Conservation (phyloP, 2,113 vertebrate genomes). For the Acinonyx jubatus region DNA sequence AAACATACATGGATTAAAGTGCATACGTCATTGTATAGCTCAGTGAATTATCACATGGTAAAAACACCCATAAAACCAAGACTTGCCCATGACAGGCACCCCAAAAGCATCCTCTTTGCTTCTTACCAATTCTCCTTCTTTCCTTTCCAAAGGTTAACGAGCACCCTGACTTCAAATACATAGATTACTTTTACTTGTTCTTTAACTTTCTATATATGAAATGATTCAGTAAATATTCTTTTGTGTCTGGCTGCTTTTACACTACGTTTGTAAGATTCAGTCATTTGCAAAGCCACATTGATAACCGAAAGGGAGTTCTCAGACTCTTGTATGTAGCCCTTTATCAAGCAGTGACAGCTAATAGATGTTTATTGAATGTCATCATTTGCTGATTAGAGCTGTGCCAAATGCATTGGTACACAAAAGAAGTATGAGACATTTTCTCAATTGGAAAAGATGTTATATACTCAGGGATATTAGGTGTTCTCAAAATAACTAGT, state of each 20-base stretch:
- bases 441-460: constrained; percentile 28
- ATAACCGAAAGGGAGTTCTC: not conserved
- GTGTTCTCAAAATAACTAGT: not conserved
- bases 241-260: not conserved
- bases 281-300: not conserved
- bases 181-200: not conserved
- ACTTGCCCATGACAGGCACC: not conserved
- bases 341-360: constrained; percentile 5
- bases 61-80: not conserved
- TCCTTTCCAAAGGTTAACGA: not conserved
- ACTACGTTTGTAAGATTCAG: constrained; percentile 35
- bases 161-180: not conserved
- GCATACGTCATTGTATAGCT: not conserved
- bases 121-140: not conserved
- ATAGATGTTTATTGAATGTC: not conserved
- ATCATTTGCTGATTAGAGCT: not conserved
- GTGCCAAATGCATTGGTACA: not conserved
- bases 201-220: not conserved
- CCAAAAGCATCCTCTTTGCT: not conserved
- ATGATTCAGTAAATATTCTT: not conserved
- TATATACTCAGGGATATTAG: not conserved
- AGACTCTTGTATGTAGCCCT: not conserved
- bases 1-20: not conserved
- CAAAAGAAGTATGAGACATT: not conserved
- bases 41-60: not conserved